Percentiles rank a stretch among this genome's conserved stretches.
These are phyloP conservation scores for Anser cygnoides DNA, from an alignment of 2,113 vertebrate genomes.

Conservation along the genomic window DNA sequence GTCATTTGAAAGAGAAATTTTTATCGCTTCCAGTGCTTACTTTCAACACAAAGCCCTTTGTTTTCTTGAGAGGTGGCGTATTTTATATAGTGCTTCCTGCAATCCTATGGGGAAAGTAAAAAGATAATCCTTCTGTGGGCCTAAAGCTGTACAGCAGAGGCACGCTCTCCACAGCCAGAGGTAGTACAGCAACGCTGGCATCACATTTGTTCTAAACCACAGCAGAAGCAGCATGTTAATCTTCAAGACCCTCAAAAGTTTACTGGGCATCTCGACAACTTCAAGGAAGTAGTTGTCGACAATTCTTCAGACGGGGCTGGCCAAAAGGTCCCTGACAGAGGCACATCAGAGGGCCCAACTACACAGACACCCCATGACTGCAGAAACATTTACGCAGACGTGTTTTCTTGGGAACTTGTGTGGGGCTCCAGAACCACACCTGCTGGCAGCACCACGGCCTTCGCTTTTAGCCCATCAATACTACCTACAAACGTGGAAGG, in stretches of 20 bases:
- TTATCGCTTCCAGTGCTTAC: neutral
- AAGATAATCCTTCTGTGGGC: neutral
- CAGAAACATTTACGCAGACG: neutral
- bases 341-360: fast-evolving
- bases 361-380: fast-evolving
- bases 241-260: neutral
- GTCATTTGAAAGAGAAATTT: neutral
- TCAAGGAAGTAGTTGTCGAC: neutral
- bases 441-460: fast-evolving
- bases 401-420: neutral
- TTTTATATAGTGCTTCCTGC: neutral
- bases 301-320: neutral
- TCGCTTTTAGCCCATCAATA: neutral
- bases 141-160: neutral
- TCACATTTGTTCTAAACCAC: fast-evolving
- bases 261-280: neutral
- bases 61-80: neutral
- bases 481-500: fast-evolving
- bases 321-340: neutral
- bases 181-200: neutral
- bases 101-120: neutral
- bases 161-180: neutral
- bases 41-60: neutral
- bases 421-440: neutral
- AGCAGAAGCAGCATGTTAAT: neutral